Evolutionary conservation across 2,888 invertebrate species (phyloP).

Genomic region (Ochropleura plecta): DNA sequence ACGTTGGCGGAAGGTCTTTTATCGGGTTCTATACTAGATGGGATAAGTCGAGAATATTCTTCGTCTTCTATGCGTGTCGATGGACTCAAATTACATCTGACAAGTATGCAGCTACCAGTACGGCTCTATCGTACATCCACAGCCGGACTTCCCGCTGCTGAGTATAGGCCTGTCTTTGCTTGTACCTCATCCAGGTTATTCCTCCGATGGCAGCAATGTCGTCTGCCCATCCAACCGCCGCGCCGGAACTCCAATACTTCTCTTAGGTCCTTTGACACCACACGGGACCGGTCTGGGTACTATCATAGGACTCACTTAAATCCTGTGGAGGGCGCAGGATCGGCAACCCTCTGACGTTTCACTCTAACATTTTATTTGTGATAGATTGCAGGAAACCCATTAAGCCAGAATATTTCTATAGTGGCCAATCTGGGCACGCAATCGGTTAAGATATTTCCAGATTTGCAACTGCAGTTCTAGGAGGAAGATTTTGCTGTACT

Average conservation of each 20-base stretch:
- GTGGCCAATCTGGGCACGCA: background rate
- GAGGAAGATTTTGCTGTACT: background rate
- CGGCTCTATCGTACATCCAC: background rate
- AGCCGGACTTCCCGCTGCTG: too few relatives aligned
- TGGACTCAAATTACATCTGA: background rate
- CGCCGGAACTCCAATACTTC: too few relatives aligned
- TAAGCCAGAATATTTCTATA: background rate
- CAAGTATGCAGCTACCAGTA: background rate
- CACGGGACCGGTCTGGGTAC: too few relatives aligned
- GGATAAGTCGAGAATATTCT: background rate
- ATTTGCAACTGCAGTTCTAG: background rate
- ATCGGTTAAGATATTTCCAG: background rate
- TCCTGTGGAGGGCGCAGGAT: background rate
- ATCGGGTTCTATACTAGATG: too few relatives aligned
- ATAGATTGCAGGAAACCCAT: background rate
- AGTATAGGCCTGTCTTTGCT: too few relatives aligned
- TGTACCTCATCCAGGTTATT: too few relatives aligned
- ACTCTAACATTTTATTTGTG: background rate
- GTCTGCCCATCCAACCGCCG: too few relatives aligned
- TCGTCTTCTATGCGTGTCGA: background rate
- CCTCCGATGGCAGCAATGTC: too few relatives aligned
- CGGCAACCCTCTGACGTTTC: background rate
- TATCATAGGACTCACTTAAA: background rate
- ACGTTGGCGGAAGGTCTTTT: background rate
- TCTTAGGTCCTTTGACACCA: too few relatives aligned